Conservation (phyloP, 2,113 vertebrate species). For the Pterocles burchelli region DNA sequence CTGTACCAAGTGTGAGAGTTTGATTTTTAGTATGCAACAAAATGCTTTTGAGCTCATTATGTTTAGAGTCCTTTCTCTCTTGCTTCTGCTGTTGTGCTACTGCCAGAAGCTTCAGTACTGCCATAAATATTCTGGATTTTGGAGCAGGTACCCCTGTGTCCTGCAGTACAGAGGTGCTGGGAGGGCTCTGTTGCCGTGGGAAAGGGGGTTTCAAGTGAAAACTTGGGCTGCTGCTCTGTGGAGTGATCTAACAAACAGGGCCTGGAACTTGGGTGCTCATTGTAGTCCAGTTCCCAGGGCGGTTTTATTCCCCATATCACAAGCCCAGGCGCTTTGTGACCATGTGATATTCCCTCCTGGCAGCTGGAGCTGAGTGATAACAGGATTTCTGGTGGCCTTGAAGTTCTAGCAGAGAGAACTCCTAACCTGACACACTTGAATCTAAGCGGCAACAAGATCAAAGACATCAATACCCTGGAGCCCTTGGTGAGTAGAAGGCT, state of each 20-base stretch:
- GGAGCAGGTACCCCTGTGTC: accelerated
- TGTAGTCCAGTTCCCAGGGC: background rate
- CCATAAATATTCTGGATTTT: background rate
- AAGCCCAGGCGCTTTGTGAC: background rate
- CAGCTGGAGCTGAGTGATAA: constrained; percentile 87
- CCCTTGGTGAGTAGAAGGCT: constrained; percentile 77
- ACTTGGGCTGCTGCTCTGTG: background rate
- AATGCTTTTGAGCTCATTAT: background rate
- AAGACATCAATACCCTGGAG: constrained; percentile 83
- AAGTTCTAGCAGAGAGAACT: constrained; percentile 81
- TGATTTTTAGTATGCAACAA: accelerated
- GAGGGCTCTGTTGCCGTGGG: accelerated
- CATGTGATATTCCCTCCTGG: background rate
- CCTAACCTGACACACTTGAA: constrained; percentile 85
- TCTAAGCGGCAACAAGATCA: constrained; percentile 86
- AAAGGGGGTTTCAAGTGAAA: background rate
- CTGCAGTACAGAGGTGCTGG: background rate
- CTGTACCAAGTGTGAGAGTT: background rate
- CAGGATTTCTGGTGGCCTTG: constrained; percentile 80
- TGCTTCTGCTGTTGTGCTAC: background rate
- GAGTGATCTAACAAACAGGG: background rate
- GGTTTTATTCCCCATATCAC: background rate
- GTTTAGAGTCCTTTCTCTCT: background rate
- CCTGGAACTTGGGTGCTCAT: background rate
- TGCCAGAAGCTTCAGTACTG: background rate